phyloP scores from a whole-genome alignment of 2,888 invertebrate species.

The Meandrusa payeni region DNA sequence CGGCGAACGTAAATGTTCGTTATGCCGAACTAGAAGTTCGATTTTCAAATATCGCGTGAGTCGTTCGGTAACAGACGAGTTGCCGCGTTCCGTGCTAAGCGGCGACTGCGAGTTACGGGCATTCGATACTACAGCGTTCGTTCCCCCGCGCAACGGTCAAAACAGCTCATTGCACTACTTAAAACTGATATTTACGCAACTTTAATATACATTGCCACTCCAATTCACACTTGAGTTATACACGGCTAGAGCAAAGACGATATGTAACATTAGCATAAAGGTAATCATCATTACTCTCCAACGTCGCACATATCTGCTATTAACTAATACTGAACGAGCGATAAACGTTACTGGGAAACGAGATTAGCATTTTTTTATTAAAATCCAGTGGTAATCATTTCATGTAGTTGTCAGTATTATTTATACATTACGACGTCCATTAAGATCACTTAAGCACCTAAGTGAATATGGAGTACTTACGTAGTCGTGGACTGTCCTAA shows the following conservation, averaged over 20 bases:
- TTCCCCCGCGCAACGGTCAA: slow-evolving; percentile 63
- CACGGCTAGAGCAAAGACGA: neutral
- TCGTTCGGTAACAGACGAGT: slow-evolving; percentile 35
- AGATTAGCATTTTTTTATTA: slow-evolving; percentile 23
- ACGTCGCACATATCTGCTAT: slow-evolving; percentile 1
- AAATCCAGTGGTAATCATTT: slow-evolving; percentile 15
- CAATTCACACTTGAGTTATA: neutral
- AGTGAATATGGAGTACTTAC: no score
- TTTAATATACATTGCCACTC: slow-evolving; percentile 7
- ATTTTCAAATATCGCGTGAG: slow-evolving; percentile 32
- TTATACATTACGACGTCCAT: slow-evolving; percentile 1
- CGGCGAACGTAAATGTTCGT: slow-evolving; percentile 26
- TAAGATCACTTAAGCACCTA: neutral
- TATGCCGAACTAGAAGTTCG: slow-evolving; percentile 18
- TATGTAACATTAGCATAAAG: neutral
- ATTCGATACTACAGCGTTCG: slow-evolving; percentile 40
- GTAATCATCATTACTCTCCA: neutral
- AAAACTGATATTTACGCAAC: slow-evolving; percentile 1
- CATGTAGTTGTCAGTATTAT: slow-evolving; percentile 4
- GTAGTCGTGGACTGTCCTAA: no score
- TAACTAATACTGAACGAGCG: slow-evolving; percentile 27
- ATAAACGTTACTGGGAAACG: slow-evolving; percentile 31
- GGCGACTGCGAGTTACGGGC: slow-evolving; percentile 54
- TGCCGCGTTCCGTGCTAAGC: slow-evolving; percentile 55
- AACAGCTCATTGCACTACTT: slow-evolving; percentile 32